Evolutionary conservation across 2,888 invertebrate species (phyloP).

Genomic region (Himalopsyche tibetana): DNA sequence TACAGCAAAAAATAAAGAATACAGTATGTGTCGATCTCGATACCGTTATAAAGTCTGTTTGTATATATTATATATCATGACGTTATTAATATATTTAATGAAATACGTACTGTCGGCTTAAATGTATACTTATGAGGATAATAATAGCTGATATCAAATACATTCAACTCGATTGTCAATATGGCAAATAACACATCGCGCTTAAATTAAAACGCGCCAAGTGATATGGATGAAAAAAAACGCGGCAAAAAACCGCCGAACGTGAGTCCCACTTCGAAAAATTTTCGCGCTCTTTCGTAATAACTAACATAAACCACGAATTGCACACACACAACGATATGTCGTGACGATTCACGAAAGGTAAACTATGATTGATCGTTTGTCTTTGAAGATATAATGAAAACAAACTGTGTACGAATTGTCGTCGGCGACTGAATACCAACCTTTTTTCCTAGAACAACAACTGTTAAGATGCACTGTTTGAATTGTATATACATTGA

Average conservation of each 20-base stretch:
- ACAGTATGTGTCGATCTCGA: too few species aligned
- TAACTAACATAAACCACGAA: conserved; percentile 28
- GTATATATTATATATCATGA: neutral
- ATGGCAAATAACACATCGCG: conserved; percentile 19
- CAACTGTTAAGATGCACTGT: too few species aligned
- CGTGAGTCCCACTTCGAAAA: conserved; percentile 41
- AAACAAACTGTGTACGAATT: neutral
- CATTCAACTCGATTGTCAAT: neutral
- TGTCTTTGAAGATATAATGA: neutral
- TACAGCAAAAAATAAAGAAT: too few species aligned
- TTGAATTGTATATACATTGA: too few species aligned
- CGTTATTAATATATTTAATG: neutral
- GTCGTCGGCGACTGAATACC: too few species aligned
- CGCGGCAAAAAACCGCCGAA: conserved; percentile 35
- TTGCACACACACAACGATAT: conserved; percentile 23
- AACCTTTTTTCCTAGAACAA: too few species aligned
- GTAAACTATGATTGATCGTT: neutral
- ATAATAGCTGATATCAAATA: conserved; percentile 4
- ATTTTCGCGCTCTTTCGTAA: conserved; percentile 38
- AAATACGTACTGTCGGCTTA: neutral
- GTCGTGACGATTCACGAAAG: neutral
- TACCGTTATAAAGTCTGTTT: too few species aligned
- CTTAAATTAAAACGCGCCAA: conserved; percentile 38
- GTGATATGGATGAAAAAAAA: conserved; percentile 8
- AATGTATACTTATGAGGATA: too few species aligned